phyloP scores from a whole-genome alignment of 1,140 invertebrate species.

The Aethina tumida region DNA sequence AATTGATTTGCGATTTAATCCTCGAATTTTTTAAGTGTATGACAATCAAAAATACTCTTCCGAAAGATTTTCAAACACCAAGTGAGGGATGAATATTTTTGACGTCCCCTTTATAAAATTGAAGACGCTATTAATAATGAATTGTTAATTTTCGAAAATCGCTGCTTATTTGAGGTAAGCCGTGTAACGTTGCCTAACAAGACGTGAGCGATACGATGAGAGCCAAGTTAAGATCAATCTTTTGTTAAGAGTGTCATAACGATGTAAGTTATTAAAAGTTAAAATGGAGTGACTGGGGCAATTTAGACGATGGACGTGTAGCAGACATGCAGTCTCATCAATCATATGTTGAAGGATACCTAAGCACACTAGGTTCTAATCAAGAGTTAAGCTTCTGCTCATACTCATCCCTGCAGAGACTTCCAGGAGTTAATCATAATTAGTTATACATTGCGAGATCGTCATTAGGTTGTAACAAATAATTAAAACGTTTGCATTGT shows the following conservation, averaged over 20 bases:
- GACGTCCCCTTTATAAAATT: too few relatives aligned
- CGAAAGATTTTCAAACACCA: too few relatives aligned
- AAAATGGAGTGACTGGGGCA: slow-evolving; percentile 22
- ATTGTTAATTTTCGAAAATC: too few relatives aligned
- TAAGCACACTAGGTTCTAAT: slow-evolving; percentile 20
- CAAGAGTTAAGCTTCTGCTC: slow-evolving; percentile 7
- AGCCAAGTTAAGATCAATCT: slow-evolving; percentile 10
- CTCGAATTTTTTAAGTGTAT: too few relatives aligned
- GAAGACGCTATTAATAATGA: too few relatives aligned
- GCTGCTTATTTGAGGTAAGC: too few relatives aligned
- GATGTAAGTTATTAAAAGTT: slow-evolving; percentile 32
- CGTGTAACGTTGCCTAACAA: slow-evolving; percentile 5
- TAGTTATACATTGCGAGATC: neutral
- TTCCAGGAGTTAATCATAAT: too few relatives aligned
- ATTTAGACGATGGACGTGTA: slow-evolving; percentile 21
- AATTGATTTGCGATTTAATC: too few relatives aligned
- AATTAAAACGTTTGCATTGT: too few relatives aligned
- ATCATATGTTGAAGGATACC: slow-evolving; percentile 23
- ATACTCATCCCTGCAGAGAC: neutral
- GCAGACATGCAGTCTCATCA: slow-evolving; percentile 24
- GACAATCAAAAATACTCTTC: too few relatives aligned
- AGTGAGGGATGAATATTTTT: too few relatives aligned
- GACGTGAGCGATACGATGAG: slow-evolving; percentile 7
- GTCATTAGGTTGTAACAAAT: slow-evolving; percentile 3
- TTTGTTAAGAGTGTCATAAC: slow-evolving; percentile 28